These are phyloP conservation scores for Pygoscelis adeliae DNA, from an alignment of 2,113 vertebrate species.

Conservation along the genomic window DNA sequence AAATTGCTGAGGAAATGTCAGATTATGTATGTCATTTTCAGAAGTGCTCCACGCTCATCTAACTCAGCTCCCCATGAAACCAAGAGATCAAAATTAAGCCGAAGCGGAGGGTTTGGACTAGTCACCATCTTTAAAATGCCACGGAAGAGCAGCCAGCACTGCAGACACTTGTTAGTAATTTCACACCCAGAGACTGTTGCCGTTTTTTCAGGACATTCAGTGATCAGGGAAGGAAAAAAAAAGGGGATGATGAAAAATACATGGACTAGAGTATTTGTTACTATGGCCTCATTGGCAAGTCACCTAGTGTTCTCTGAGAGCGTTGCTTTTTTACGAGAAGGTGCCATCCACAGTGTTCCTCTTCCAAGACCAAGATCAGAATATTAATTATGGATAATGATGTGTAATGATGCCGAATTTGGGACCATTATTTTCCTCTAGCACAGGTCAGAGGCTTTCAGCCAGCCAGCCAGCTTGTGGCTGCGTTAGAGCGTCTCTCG, in stretches of 20 bases:
- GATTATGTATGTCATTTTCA: conserved; percentile 6
- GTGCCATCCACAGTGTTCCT: not conserved
- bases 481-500: not conserved
- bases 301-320: not conserved
- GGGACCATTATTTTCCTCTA: not conserved
- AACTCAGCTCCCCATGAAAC: not conserved
- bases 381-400: conserved; percentile 2
- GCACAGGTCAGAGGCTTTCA: not conserved
- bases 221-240: not conserved
- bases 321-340: not conserved
- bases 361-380: not conserved
- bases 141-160: not conserved
- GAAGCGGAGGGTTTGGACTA: not conserved
- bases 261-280: not conserved
- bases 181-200: not conserved
- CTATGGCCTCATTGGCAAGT: not conserved
- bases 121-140: not conserved
- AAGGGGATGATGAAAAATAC: not conserved
- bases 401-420: not conserved
- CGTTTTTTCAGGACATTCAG: not conserved
- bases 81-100: not conserved
- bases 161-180: not conserved
- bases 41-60: not conserved
- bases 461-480: not conserved
- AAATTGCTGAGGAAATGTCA: not conserved